These are phyloP conservation scores for Oasisia sp. DNA, from an alignment of 2,888 invertebrate species.

Conservation along the genomic window DNA sequence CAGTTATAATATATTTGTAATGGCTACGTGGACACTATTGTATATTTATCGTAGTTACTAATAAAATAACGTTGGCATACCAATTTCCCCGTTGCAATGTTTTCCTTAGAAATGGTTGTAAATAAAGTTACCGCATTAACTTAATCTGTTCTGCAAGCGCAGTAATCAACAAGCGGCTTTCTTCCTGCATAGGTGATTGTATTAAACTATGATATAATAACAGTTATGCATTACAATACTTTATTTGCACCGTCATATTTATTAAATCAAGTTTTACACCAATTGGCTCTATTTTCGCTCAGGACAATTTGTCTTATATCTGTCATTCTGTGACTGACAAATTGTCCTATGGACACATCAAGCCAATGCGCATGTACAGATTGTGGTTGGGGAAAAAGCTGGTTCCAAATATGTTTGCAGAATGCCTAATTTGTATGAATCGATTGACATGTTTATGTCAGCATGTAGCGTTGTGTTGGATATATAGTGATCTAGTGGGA, in stretches of 20 bases:
- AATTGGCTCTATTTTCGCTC: not conserved
- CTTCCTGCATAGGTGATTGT: not conserved
- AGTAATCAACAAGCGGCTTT: not conserved
- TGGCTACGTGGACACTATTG: not conserved
- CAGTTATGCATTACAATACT: not conserved
- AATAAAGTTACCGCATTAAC: not conserved
- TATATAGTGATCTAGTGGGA: too few species aligned
- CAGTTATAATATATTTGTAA: not conserved
- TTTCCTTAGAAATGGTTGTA: slow-evolving; percentile 17
- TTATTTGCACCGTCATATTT: not conserved
- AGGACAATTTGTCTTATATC: not conserved
- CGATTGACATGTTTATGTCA: too few species aligned
- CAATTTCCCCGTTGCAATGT: not conserved
- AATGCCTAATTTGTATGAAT: too few species aligned
- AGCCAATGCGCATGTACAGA: too few species aligned
- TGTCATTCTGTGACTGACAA: too few species aligned
- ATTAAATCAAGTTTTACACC: not conserved
- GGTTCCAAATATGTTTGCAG: too few species aligned
- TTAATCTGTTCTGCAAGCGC: not conserved
- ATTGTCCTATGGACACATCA: too few species aligned
- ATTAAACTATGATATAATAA: not conserved
- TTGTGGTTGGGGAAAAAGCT: too few species aligned
- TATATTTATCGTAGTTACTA: not conserved
- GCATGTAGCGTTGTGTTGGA: too few species aligned
- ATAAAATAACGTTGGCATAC: not conserved